phyloP scores from a whole-genome alignment of 2,797 vertebrate genomes.

The Hyperoplus immaculatus region DNA sequence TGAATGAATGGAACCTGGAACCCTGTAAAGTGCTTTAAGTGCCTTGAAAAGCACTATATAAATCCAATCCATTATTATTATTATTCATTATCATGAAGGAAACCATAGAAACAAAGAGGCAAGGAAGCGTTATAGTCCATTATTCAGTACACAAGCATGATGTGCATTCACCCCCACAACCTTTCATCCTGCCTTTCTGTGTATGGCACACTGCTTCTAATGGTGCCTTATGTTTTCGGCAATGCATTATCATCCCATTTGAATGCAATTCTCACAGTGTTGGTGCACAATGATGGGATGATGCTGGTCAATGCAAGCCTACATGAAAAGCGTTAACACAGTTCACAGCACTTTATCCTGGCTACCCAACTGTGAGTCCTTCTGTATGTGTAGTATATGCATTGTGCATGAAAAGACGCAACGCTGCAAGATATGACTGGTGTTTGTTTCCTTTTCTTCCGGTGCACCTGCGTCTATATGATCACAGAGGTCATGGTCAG shows the following conservation, averaged over 20 bases:
- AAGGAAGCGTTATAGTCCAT: background rate
- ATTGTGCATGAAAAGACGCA: background rate
- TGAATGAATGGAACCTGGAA: too few relatives aligned
- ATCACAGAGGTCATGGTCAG: background rate
- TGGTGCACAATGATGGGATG: background rate
- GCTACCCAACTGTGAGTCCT: background rate
- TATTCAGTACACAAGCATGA: background rate
- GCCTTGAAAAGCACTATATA: too few relatives aligned
- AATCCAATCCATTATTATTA: too few relatives aligned
- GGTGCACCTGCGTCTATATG: background rate
- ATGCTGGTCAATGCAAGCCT: background rate
- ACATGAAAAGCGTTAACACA: background rate
- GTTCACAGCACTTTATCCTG: background rate
- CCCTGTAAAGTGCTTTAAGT: too few relatives aligned
- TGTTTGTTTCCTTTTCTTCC: background rate
- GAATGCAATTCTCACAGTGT: background rate
- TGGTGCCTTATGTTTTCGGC: background rate
- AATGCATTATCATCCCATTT: background rate
- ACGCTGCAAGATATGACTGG: background rate
- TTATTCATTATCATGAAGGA: too few relatives aligned
- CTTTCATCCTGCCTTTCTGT: background rate
- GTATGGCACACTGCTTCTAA: background rate
- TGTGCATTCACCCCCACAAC: background rate
- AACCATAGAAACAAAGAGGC: constrained; percentile 9
- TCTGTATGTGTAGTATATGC: background rate